phyloP scores from a whole-genome alignment of 1,140 invertebrate genomes.

The Heliconius hewitsoni region DNA sequence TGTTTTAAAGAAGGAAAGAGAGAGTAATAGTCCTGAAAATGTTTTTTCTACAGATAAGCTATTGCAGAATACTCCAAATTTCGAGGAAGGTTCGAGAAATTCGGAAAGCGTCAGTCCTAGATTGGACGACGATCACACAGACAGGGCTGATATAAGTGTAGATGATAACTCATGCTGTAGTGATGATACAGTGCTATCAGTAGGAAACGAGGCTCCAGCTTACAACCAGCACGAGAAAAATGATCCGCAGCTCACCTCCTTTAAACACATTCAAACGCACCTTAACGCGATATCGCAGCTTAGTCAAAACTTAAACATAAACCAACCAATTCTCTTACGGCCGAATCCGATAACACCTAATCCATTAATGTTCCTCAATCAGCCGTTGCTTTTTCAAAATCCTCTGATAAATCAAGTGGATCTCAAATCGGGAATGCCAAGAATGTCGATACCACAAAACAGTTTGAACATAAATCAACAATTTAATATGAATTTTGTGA shows the following conservation, averaged over 20 bases:
- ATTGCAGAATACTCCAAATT: conserved; percentile 75
- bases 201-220: conserved; percentile 83
- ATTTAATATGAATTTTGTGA: conserved; percentile 59
- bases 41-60: conserved; percentile 79
- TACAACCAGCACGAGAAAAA: conserved; percentile 51
- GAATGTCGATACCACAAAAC: conserved; percentile 54
- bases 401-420: conserved; percentile 66
- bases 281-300: conserved; percentile 83
- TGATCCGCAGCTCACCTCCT: conserved; percentile 70
- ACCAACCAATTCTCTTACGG: conserved; percentile 69
- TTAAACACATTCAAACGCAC: conserved; percentile 84
- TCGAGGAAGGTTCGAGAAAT: conserved; percentile 61
- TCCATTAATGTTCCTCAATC: conserved; percentile 78
- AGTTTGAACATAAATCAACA: conserved; percentile 55
- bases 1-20: conserved; percentile 77
- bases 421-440: conserved; percentile 56
- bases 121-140: conserved; percentile 63
- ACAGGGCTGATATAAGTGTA: conserved; percentile 69
- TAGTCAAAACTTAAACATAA: conserved; percentile 76
- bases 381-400: conserved; percentile 76
- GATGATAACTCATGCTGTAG: conserved; percentile 83
- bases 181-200: conserved; percentile 85
- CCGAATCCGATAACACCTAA: conserved; percentile 79
- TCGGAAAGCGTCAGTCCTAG: conserved; percentile 61
- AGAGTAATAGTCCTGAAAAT: conserved; percentile 75